These are phyloP conservation scores for Scrobipalpa atriplicella DNA, from an alignment of 2,888 invertebrate genomes.

Conservation along the genomic window DNA sequence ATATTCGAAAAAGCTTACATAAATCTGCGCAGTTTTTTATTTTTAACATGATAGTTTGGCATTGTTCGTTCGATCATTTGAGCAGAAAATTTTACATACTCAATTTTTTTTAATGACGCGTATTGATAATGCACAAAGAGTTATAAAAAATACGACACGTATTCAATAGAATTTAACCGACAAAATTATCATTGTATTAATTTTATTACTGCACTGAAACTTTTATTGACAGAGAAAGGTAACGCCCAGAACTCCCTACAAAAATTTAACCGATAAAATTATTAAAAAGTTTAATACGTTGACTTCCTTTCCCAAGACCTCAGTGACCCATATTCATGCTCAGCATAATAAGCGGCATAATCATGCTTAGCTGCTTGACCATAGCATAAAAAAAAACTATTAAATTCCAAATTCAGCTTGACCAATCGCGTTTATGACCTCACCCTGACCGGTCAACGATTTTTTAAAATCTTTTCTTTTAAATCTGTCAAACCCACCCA, in stretches of 20 bases:
- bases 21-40: background rate
- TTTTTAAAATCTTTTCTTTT: slow-evolving; percentile 61
- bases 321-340: slow-evolving; percentile 70
- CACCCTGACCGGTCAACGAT: slow-evolving; percentile 59
- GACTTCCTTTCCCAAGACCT: slow-evolving; percentile 76
- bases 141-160: background rate
- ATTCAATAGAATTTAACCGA: slow-evolving; percentile 2
- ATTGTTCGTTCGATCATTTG: background rate
- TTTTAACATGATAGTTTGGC: background rate
- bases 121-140: background rate
- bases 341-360: slow-evolving; percentile 43
- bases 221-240: slow-evolving; percentile 17
- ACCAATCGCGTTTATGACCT: slow-evolving; percentile 72
- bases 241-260: slow-evolving; percentile 19
- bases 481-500: slow-evolving; percentile 56
- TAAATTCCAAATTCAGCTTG: slow-evolving; percentile 57
- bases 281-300: slow-evolving; percentile 1
- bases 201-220: background rate
- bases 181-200: background rate
- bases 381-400: slow-evolving; percentile 4
- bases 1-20: too few species aligned
- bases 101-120: background rate
- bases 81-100: background rate
- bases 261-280: background rate
- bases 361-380: background rate